Evolutionary conservation across 2,797 vertebrate species (phyloP), one percentile per base, ranked within the genome.

Genomic region (Pachyuromys duprasi): DNA sequence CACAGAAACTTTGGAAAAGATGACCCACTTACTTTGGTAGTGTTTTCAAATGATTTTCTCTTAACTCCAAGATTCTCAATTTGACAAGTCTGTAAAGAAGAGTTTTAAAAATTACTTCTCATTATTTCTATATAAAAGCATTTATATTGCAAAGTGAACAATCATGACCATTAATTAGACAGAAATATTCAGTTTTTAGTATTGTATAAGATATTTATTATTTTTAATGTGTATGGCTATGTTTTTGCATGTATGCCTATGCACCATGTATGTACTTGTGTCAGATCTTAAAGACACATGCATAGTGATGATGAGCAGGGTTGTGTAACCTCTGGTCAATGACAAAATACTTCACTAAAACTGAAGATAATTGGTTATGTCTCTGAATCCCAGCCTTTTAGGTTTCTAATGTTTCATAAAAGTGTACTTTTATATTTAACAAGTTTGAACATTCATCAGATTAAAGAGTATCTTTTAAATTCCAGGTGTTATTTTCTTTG

Each of bases 1-100:
- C 33, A 93, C 62, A n/a, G 0, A 62, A 91, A 93, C 94, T 88
- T 45, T 45, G 17, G n/a, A 7, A 95, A 97, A 94, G 5, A 75
- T 0, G 9, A 39, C 78, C 94, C 94, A 99, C 99, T 99, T 99
- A 99, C 99, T 99, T 99, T 99, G 99, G 99, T 99, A 99, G 99
- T 95, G 99, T 99, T 99, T 99, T 99, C 99, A 99, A 99, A 98
- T 99, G 99, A 98, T 99, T 99, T 99, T 99, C 99, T 98, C 99
- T 99, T 97, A 99, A 98, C 98, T 99, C 99, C 99, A 99, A 98
- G 98, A 99, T 99, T 96, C 99, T 99, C 99, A 99, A 99, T 99
- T 99, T 99, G 97, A 99, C 99, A 97, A 99, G 99, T 98, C 99
- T 99, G 94, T 28, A 94, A 60, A 95, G 96, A 96, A 75, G 53